Conservation (phyloP, 2,888 invertebrate genomes). For the Macrosoma leucophasiata region DNA sequence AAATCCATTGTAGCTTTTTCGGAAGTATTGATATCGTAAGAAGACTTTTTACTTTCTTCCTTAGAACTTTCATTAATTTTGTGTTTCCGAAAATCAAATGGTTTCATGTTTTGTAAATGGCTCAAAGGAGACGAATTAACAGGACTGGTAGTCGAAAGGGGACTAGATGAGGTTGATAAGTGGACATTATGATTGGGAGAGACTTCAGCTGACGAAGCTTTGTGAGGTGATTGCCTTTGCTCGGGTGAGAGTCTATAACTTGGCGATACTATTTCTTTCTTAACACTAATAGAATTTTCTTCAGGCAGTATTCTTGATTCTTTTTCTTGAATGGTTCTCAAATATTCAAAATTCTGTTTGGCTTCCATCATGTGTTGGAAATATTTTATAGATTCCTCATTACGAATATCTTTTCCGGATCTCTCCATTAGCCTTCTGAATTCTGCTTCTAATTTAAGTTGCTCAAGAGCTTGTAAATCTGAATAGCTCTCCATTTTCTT, state of each 20-base stretch:
- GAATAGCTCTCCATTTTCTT: slow-evolving; percentile 44
- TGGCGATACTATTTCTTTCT: slow-evolving; percentile 41
- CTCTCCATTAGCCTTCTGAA: slow-evolving; percentile 75
- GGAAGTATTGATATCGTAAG: slow-evolving; percentile 44
- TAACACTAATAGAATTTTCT: slow-evolving; percentile 39
- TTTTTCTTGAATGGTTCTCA: slow-evolving; percentile 61
- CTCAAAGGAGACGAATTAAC: slow-evolving; percentile 86
- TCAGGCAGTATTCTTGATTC: slow-evolving; percentile 32
- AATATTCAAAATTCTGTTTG: slow-evolving; percentile 57
- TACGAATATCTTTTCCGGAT: slow-evolving; percentile 62
- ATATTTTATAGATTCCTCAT: slow-evolving; percentile 60
- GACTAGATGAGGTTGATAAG: slow-evolving; percentile 67
- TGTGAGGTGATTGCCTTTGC: slow-evolving; percentile 44
- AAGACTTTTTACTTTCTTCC: slow-evolving; percentile 66
- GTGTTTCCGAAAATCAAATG: slow-evolving; percentile 90
- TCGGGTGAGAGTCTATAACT: slow-evolving; percentile 46
- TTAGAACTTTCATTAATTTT: slow-evolving; percentile 53
- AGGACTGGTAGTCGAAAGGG: slow-evolving; percentile 74
- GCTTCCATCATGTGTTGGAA: slow-evolving; percentile 68
- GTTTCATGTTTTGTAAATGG: slow-evolving; percentile 95
- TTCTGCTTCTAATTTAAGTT: slow-evolving; percentile 75
- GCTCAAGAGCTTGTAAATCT: slow-evolving; percentile 60
- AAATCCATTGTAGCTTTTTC: slow-evolving; percentile 74
- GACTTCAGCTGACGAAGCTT: slow-evolving; percentile 53
- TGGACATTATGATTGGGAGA: slow-evolving; percentile 58